phyloP scores from a whole-genome alignment of 1,140 invertebrate species.

The Trichomalopsis sarcophagae region DNA sequence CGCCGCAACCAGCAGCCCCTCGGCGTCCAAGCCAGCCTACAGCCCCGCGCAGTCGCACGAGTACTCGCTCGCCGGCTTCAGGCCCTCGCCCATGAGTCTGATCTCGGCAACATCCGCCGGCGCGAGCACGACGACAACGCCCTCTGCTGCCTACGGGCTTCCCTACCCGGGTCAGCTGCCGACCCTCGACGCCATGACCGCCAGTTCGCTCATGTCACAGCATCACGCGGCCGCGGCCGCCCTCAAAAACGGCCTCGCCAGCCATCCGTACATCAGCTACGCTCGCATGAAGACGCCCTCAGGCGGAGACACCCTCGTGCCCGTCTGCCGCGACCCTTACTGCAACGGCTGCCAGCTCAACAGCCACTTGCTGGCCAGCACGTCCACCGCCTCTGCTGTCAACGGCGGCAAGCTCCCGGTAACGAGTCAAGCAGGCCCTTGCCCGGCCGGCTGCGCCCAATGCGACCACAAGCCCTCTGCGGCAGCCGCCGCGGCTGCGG shows the following conservation, averaged over 20 bases:
- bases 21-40: constrained; percentile 69
- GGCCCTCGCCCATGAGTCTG: constrained; percentile 76
- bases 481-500: constrained; percentile 69
- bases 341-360: constrained; percentile 93
- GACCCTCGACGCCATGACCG: constrained; percentile 83
- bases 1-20: neutral
- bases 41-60: constrained; percentile 78
- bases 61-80: constrained; percentile 79
- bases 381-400: constrained; percentile 69
- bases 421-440: constrained; percentile 74
- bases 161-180: constrained; percentile 78
- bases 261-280: constrained; percentile 84
- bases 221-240: constrained; percentile 82
- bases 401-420: constrained; percentile 82
- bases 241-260: constrained; percentile 76
- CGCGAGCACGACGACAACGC: constrained; percentile 75
- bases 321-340: constrained; percentile 92
- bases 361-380: constrained; percentile 80
- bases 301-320: constrained; percentile 77
- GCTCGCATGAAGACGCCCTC: constrained; percentile 80
- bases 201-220: constrained; percentile 82
- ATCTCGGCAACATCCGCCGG: constrained; percentile 75
- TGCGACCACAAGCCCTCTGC: constrained; percentile 85
- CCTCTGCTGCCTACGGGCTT: constrained; percentile 69
- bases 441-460: constrained; percentile 91